Evolutionary conservation across 2,888 invertebrate species (phyloP), one percentile per base, ranked within the genome.

Genomic region (Troides helena): DNA sequence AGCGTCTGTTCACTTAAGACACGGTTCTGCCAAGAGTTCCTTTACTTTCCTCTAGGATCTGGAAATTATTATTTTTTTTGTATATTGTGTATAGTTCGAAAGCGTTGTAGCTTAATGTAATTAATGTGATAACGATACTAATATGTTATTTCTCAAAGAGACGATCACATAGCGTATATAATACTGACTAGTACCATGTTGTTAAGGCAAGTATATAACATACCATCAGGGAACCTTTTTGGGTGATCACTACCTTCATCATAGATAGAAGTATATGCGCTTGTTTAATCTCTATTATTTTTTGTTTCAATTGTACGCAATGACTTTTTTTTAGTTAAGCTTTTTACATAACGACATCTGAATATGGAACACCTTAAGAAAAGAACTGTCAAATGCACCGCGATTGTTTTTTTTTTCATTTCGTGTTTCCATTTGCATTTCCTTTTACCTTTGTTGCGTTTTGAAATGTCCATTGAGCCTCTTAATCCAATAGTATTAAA

Each of bases 401-500:
- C 14, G 0, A 60, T n/a, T 36, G 50, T 14, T 2, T 53, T 46
- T 57, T 65, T 69, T 69, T 56, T 53, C 60, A n/a, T 66, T 66
- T 62, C 25, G 59, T 59, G 53, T 66, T 66, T 59, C 66, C 57
- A 63, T 70, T 65, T 43, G n/a, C 56, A 60, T 25, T 64, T 69
- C 8, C 60, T 53, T 53, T 69, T 66, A 62, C 18, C 53, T 59
- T 62, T 59, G 18, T 50, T 30, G 63, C 46, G 23, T 36, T 61
- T 53, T 70, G 66, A 62, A 66, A 70, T 59, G 63, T 67, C 70
- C 62, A 62, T 70, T 62, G 66, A 66, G 21, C 62, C 46, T 65
- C 62, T 65, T 70, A 66, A 66, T 62, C 62, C 69, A 66, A 62
- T 69, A 61, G 65, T 18, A 53, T 62, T 58, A 69, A 69, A 65